Evolutionary conservation across 35 echinoderm and acorn worm species (phyloP).

Genomic region (Antedon bifida): DNA sequence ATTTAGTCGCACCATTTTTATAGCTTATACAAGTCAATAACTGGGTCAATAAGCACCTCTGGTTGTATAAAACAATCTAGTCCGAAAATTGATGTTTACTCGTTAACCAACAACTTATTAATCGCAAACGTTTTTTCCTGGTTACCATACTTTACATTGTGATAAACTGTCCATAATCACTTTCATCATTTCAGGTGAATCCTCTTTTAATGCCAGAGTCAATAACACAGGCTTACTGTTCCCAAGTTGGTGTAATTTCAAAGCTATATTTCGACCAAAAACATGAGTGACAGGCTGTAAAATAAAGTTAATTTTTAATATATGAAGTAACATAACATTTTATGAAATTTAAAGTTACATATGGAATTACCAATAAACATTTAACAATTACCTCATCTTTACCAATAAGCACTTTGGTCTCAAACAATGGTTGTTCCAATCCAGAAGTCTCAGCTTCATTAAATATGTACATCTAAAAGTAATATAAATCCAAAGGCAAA

Average conservation of each 20-base stretch:
- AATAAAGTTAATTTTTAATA: not conserved
- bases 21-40: too few species aligned
- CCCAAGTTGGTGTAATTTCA: not conserved
- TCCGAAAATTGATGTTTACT: too few species aligned
- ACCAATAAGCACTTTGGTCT: not conserved
- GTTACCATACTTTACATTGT: conserved; percentile 16
- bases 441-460: not conserved
- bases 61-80: too few species aligned
- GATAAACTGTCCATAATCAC: conserved; percentile 3
- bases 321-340: too few species aligned
- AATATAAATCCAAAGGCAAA: too few species aligned
- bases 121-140: too few species aligned
- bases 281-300: conserved; percentile 31
- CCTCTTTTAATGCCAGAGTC: conserved; percentile 16
- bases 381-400: not conserved
- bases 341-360: too few species aligned
- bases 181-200: conserved; percentile 22
- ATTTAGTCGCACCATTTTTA: too few species aligned
- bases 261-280: conserved; percentile 19
- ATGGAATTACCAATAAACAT: not conserved
- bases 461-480: not conserved
- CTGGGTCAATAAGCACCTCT: too few species aligned
- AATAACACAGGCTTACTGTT: conserved; percentile 25
- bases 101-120: too few species aligned
- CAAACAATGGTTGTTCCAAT: not conserved